Evolutionary conservation across 2,113 vertebrate genomes (phyloP).

Genomic region (Tachysurus fulvidraco): DNA sequence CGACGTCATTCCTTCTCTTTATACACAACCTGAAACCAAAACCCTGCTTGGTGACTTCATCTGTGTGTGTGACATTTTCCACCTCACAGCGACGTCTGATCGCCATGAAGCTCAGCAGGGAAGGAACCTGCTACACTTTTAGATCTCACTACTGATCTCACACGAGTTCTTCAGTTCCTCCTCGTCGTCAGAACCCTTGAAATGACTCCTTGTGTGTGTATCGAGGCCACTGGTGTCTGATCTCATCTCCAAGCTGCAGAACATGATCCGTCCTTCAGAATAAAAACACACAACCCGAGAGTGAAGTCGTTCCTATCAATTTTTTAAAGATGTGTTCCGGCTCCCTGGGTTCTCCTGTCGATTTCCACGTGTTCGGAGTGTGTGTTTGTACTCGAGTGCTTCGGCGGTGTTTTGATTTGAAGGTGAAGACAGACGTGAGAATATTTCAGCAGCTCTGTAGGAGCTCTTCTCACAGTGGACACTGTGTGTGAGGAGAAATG

Average conservation of each 20-base stretch:
- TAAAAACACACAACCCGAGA: not conserved
- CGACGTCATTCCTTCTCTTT: not conserved
- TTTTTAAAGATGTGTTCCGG: not conserved
- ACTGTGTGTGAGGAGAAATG: conserved; percentile 3
- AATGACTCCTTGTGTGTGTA: not conserved
- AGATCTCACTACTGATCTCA: not conserved
- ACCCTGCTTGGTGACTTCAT: not conserved
- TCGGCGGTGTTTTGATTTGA: not conserved
- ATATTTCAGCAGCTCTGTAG: not conserved
- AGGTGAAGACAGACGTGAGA: not conserved
- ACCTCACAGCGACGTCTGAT: not conserved
- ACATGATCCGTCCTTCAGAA: not conserved
- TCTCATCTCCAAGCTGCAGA: not conserved
- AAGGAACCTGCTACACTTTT: not conserved
- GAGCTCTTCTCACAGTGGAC: not conserved
- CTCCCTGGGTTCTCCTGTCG: not conserved
- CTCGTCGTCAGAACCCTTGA: not conserved
- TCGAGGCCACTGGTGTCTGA: not conserved
- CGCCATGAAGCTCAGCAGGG: not conserved
- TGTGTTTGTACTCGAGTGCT: not conserved
- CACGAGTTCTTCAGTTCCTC: not conserved
- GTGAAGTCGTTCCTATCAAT: not conserved
- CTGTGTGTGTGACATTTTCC: not conserved
- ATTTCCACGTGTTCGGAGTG: not conserved
- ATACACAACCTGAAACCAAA: not conserved